A percentile compares a stretch with the other conserved stretches of the same genome.
These are phyloP conservation scores for Phyllotis vaccarum DNA, from an alignment of 2,797 vertebrate species.

Conservation along the genomic window DNA sequence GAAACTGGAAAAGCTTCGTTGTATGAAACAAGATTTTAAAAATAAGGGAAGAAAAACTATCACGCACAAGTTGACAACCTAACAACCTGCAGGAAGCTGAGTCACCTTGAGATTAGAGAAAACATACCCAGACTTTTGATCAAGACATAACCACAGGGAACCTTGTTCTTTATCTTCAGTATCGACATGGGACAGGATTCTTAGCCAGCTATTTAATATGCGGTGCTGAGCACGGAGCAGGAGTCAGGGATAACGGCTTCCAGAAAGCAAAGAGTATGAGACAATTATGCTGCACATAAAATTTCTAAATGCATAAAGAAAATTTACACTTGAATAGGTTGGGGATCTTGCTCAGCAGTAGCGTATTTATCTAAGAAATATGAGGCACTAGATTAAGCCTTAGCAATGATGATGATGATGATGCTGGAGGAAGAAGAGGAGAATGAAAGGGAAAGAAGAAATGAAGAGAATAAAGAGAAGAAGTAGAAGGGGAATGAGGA, in stretches of 20 bases:
- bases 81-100: background rate
- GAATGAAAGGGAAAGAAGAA: background rate
- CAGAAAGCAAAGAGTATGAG: background rate
- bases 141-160: background rate
- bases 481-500: background rate
- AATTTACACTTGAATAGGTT: background rate
- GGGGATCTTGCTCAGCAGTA: too few species aligned
- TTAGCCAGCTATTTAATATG: background rate
- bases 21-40: background rate
- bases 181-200: background rate
- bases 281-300: background rate
- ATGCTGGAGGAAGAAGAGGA: background rate
- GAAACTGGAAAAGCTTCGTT: background rate
- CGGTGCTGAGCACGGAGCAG: background rate
- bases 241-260: background rate
- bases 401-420: background rate
- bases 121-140: background rate
- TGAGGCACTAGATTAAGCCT: background rate
- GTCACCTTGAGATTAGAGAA: background rate
- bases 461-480: background rate
- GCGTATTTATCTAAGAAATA: background rate
- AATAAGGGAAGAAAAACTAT: background rate
- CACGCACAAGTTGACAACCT: background rate
- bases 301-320: background rate
- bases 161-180: background rate